phyloP scores from a whole-genome alignment of 1,140 invertebrate genomes.

The Homalodisca vitripennis region DNA sequence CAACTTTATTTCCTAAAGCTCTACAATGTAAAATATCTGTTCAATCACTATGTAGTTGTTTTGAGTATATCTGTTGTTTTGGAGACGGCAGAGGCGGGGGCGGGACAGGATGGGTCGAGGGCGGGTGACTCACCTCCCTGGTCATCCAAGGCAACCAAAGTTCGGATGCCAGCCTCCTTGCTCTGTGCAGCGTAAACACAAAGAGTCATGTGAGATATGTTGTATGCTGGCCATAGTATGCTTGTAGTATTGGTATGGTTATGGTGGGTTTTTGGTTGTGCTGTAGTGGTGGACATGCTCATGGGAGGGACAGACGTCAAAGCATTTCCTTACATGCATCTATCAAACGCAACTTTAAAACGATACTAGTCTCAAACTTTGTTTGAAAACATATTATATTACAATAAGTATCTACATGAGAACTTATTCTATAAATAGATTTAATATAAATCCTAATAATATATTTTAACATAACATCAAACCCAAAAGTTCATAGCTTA shows the following conservation, averaged over 20 bases:
- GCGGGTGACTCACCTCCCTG: conserved; percentile 92
- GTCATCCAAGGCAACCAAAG: conserved; percentile 98
- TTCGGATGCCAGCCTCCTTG: conserved; percentile 99
- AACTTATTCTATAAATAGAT: too few relatives aligned
- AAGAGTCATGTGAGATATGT: conserved; percentile 29
- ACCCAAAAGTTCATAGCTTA: too few relatives aligned
- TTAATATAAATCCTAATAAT: too few relatives aligned
- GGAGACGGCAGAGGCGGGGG: background rate
- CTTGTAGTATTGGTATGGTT: background rate
- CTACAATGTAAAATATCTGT: too few relatives aligned
- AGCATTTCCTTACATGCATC: conserved; percentile 16
- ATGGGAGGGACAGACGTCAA: background rate
- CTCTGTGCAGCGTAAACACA: conserved; percentile 82
- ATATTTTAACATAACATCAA: too few relatives aligned
- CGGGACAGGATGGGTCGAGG: conserved; percentile 1
- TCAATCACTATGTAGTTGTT: too few relatives aligned
- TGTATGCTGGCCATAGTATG: background rate
- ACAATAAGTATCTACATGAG: too few relatives aligned
- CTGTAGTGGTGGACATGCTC: conserved; percentile 23
- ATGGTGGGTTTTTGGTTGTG: conserved; percentile 3
- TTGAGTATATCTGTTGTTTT: too few relatives aligned
- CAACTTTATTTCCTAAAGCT: too few relatives aligned
- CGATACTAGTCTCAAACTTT: too few relatives aligned
- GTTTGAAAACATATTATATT: too few relatives aligned
- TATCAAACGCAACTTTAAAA: too few relatives aligned